These are phyloP conservation scores for Dryobates pubescens DNA, from an alignment of 2,797 vertebrate genomes.

Conservation along the genomic window DNA sequence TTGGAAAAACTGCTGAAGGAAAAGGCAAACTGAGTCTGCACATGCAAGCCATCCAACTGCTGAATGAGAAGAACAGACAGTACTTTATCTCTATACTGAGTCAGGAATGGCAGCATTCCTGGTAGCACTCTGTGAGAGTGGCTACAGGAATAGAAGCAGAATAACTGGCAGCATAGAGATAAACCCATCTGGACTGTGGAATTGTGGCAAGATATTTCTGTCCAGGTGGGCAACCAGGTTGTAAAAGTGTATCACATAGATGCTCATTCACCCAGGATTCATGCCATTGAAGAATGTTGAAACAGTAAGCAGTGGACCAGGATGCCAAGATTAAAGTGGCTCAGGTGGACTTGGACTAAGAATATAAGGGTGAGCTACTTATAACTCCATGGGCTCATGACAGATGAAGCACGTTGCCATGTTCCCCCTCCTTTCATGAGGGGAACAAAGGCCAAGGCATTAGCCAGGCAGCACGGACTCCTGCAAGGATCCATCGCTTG, in stretches of 20 bases:
- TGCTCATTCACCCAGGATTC: not conserved
- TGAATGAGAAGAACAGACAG: too few relatives aligned
- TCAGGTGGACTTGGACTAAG: not conserved
- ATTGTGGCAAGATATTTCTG: not conserved
- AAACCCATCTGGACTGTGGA: not conserved
- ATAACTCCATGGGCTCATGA: not conserved
- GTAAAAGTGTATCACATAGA: not conserved
- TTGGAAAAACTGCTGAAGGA: not conserved
- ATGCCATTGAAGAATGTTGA: accelerated
- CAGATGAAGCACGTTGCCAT: not conserved
- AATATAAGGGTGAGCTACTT: not conserved
- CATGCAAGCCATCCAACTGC: too few relatives aligned
- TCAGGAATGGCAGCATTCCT: not conserved
- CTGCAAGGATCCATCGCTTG: too few relatives aligned
- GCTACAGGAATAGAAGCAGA: not conserved
- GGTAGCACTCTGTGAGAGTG: not conserved
- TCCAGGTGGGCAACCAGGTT: not conserved
- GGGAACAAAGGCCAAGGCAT: too few relatives aligned
- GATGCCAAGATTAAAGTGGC: not conserved
- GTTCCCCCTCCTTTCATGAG: too few relatives aligned
- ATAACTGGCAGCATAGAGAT: not conserved
- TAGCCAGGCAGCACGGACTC: too few relatives aligned
- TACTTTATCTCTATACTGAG: not conserved
- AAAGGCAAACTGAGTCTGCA: too few relatives aligned
- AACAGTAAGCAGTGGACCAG: not conserved